Evolutionary conservation across 2,888 invertebrate species (phyloP), one percentile per base, ranked within the genome.

Genomic region (Cheiracanthium punctorium): DNA sequence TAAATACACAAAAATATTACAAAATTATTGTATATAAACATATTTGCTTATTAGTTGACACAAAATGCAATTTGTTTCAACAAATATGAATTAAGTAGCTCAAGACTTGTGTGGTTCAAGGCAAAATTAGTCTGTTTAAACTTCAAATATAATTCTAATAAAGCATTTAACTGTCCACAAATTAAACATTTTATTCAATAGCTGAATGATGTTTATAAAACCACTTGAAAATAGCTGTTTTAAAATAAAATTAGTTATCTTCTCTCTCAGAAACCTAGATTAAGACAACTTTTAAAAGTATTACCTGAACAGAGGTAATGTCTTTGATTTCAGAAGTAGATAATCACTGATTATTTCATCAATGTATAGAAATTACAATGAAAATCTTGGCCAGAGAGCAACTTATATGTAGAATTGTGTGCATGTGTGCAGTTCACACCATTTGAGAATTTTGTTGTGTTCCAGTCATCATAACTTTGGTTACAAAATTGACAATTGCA

Each of bases 401-500:
- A 67, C 17, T n/a, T n/a, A n/a, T n/a, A n/a, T n/a, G n/a, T n/a
- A n/a, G n/a, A n/a, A n/a, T n/a, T n/a, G n/a, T 14, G 17, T 67
- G 12, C 17, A 12, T 29, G 29, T 71, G 28, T 14, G 5, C 17
- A 20, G 24, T 48, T 85, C 79, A 85, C 37, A 85, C 84, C 84
- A 85, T 85, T 24, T 85, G 84, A 14, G 84, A 74, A 28, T 37
- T n/a, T 43, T 73, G 86, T 58, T 70, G 69, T 12, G 84, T 74
- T 20, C 77, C 88, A 52, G 87, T 77, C 92, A 94, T 93, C 93
- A 94, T 93, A 72, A 96, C 95, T 93, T 96, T 96, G 91, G 95
- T 95, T 87, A 96, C 95, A 91, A 96, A 96, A 92, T 95, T 96
- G 67, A 89, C 89, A 65, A 89, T 89, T 70, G 89, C 89, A 79